phyloP scores from a whole-genome alignment of 2,113 vertebrate species.

The Glaucomys volans region DNA sequence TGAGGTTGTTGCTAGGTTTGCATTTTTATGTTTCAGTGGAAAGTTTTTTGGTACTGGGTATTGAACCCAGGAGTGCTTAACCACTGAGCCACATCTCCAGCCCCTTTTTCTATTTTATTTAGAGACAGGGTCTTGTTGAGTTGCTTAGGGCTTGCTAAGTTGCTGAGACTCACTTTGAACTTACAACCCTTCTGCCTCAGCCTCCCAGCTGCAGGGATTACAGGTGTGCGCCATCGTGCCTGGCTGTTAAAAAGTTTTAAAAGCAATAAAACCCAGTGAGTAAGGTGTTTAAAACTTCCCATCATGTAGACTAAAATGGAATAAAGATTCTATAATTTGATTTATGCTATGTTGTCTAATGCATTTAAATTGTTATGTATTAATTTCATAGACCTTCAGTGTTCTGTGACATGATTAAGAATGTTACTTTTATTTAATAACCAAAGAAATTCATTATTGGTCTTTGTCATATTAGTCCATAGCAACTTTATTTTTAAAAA shows the following conservation, averaged over 20 bases:
- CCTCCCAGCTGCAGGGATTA: too few relatives aligned
- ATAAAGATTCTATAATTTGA: not conserved
- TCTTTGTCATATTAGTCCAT: not conserved
- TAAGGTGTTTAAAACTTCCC: not conserved
- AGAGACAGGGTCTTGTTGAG: too few relatives aligned
- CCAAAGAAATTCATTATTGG: not conserved
- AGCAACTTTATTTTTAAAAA: constrained; percentile 28
- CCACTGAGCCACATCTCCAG: too few relatives aligned
- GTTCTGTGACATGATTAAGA: not conserved
- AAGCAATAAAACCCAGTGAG: constrained; percentile 8
- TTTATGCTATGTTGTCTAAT: not conserved
- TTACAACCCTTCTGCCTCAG: too few relatives aligned
- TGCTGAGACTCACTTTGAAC: too few relatives aligned
- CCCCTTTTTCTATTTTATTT: too few relatives aligned
- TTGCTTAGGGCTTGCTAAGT: too few relatives aligned
- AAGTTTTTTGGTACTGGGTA: not conserved
- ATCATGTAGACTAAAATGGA: not conserved
- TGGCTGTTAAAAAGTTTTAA: not conserved
- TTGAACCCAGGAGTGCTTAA: too few relatives aligned
- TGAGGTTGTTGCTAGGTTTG: constrained; percentile 53
- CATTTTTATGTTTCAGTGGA: not conserved
- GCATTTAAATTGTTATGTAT: not conserved
- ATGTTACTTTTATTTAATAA: constrained; percentile 29
- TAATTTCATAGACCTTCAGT: not conserved
- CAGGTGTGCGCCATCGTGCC: too few relatives aligned